These are phyloP conservation scores for Ophonus ardosiacus DNA, from an alignment of 2,888 invertebrate species.

Conservation along the genomic window DNA sequence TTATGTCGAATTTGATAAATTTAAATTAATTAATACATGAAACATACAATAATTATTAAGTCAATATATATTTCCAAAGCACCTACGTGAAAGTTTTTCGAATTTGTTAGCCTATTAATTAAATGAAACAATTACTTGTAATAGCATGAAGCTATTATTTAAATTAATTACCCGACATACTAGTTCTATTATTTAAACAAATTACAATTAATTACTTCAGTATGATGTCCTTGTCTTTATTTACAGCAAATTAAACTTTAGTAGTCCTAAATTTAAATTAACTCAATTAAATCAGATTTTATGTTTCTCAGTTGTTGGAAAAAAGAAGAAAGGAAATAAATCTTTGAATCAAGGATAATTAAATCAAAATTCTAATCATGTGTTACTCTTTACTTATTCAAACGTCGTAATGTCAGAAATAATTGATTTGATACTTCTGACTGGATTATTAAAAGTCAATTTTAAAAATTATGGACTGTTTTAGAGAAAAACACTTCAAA, in stretches of 20 bases:
- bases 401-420: neutral
- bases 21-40: too few species aligned
- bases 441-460: neutral
- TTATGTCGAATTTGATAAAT: too few species aligned
- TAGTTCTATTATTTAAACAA: neutral
- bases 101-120: neutral
- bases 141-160: neutral
- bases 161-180: neutral
- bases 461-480: neutral
- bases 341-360: neutral
- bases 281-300: neutral
- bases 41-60: neutral
- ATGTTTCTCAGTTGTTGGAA: neutral
- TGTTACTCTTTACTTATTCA: neutral
- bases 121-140: neutral
- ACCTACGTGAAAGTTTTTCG: slow-evolving; percentile 4
- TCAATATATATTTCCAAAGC: neutral
- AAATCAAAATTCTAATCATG: neutral
- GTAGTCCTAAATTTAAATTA: neutral
- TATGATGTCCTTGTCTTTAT: neutral
- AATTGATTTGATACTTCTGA: neutral
- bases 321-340: neutral
- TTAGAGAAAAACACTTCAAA: too few species aligned
- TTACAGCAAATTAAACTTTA: neutral
- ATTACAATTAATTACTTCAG: neutral